Conservation (phyloP, 2,888 invertebrate species). For the Agrochola litura region DNA sequence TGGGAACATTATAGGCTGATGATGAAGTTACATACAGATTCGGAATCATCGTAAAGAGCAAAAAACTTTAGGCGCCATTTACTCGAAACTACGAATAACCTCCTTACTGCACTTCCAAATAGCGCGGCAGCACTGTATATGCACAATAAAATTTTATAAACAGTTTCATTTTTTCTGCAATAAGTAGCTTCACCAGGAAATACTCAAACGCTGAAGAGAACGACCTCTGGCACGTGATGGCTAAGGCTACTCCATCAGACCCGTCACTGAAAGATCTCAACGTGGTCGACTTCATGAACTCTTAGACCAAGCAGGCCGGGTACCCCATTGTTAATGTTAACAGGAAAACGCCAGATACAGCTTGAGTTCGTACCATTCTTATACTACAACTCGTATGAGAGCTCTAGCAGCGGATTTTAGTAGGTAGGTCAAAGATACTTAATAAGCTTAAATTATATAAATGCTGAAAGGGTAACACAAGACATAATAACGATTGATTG, state of each 20-base stretch:
- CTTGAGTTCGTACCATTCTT: not conserved
- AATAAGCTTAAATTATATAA: not conserved
- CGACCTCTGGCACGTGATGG: slow-evolving; percentile 92
- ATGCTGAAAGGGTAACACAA: not conserved
- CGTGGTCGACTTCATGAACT: slow-evolving; percentile 92
- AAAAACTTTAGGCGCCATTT: no score
- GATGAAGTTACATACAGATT: no score
- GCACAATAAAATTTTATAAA: no score
- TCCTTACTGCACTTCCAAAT: no score
- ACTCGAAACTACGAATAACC: no score
- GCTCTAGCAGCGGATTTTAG: not conserved
- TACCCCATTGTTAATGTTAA: slow-evolving; percentile 92
- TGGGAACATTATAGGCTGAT: no score
- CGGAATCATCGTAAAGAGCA: no score
- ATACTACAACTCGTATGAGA: not conserved
- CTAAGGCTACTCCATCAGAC: slow-evolving; percentile 75
- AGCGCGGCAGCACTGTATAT: no score
- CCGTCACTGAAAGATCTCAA: slow-evolving; percentile 83
- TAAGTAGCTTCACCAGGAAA: slow-evolving; percentile 80
- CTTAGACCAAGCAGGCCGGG: slow-evolving; percentile 93
- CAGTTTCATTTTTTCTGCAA: no score
- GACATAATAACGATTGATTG: not conserved
- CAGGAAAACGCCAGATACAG: slow-evolving; percentile 66
- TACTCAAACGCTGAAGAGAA: slow-evolving; percentile 92
- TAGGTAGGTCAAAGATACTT: not conserved